Base-by-base conservation (phyloP, 2,113 vertebrate genomes). In the Pseudopipra pipra region DNA sequence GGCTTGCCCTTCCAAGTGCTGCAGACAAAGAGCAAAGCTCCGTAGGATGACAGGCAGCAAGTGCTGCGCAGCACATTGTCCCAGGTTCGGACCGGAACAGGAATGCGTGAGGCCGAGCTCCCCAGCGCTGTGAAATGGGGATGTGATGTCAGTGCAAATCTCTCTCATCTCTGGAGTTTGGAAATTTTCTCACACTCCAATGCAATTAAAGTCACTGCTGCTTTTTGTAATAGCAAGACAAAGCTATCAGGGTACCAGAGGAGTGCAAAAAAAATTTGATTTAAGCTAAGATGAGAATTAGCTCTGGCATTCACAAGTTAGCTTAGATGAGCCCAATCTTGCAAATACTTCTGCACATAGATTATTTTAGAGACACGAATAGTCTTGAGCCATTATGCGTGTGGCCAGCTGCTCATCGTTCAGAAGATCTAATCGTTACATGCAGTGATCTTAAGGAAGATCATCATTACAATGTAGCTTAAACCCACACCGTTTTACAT, bases 31-130 rank as follows among this genome's bases (percentile, higher is more conserved):
- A 76, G 43, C 52, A 0, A 3, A 44, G 23, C 76, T 68, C 86
- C 1, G 0, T 7, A 6, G n/a, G 23, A 11, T 0, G 28, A 17
- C 61, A n/a, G 68, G 35, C 68, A 17, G 68, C 55, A 1, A 43
- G 66, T 0, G 4, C 75, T 11, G 55, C 3, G 13, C 33, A 3
- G 61, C 4, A 2, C 51, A 59, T 54, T 49, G 3, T 18, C 33
- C 70, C 24, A 30, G 18, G 6, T 15, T 44, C 2, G 4, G 47
- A 56, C 14, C 30, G 0, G 59, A 56, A 27, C 4, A 1, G 56
- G 54, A n/a, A 13, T 1, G 14, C 3, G 0, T 3, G 51, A 10
- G 67, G 27, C n/a, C 8, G 5, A 49, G n/a, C 19, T 75, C 17
- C n/a, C 13, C 9, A 30, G 62, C 1, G 1, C 81, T 33, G 82